Conservation (phyloP, 2,797 vertebrate genomes). For the Discoglossus pictus region DNA sequence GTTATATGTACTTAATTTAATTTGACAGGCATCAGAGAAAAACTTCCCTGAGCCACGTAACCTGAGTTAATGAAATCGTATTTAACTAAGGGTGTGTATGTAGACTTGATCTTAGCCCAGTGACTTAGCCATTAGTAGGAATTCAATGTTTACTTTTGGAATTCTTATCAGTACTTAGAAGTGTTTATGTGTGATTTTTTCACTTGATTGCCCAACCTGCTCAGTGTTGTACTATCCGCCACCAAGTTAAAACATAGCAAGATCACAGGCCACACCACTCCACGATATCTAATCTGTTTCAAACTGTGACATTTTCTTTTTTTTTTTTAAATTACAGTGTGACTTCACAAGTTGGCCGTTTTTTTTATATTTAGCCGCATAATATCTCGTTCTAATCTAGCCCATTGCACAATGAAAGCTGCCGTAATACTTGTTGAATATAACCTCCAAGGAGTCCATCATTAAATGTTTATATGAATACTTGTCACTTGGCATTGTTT, state of each 20-base stretch:
- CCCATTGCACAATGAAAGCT: too few species aligned
- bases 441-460: too few species aligned
- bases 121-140: conserved; percentile 86
- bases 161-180: conserved; percentile 81
- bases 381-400: too few species aligned
- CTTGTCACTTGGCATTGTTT: too few species aligned
- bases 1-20: conserved; percentile 63
- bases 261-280: conserved; percentile 65
- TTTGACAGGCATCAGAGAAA: conserved; percentile 64
- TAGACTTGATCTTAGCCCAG: conserved; percentile 79
- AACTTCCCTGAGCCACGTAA: conserved; percentile 66
- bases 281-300: conserved; percentile 67
- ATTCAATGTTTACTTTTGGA: conserved; percentile 79
- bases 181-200: conserved; percentile 81
- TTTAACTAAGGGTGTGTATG: conserved; percentile 80
- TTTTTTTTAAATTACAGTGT: conserved; percentile 56
- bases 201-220: conserved; percentile 74
- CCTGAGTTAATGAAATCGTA: conserved; percentile 78
- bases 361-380: too few species aligned
- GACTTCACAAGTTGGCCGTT: conserved; percentile 42
- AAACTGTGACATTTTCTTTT: conserved; percentile 60
- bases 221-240: conserved; percentile 67
- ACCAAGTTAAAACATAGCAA: conserved; percentile 70
- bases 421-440: too few species aligned
- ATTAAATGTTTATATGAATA: too few species aligned